Percentiles rank a stretch among this genome's conserved stretches.
phyloP scores from a whole-genome alignment of 2,888 invertebrate genomes.

The Napeogenes sylphis region DNA sequence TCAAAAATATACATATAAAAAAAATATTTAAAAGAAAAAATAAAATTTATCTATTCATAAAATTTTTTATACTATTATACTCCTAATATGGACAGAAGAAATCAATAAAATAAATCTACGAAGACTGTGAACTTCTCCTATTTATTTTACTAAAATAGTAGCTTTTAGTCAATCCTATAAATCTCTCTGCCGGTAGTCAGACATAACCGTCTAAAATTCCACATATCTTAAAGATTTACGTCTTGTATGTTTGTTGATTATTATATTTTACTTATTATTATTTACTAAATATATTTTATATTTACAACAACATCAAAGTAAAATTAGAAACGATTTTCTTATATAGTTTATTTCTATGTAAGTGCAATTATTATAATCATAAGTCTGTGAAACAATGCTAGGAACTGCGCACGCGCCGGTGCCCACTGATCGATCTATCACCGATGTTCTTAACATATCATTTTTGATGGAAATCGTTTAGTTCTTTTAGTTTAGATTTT shows the following conservation, averaged over 20 bases:
- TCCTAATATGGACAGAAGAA: too few relatives aligned
- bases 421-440: slow-evolving; percentile 37
- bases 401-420: slow-evolving; percentile 39
- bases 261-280: too few relatives aligned
- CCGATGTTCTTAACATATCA: neutral
- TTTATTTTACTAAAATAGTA: too few relatives aligned
- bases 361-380: neutral
- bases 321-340: neutral
- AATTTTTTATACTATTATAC: too few relatives aligned
- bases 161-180: slow-evolving; percentile 34
- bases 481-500: too few relatives aligned
- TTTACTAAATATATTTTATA: too few relatives aligned
- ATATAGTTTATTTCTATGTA: neutral
- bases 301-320: too few relatives aligned
- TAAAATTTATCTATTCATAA: too few relatives aligned
- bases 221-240: slow-evolving; percentile 29
- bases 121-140: too few relatives aligned
- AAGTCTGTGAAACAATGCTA: slow-evolving; percentile 38
- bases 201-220: slow-evolving; percentile 38
- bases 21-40: too few relatives aligned
- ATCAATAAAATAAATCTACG: too few relatives aligned
- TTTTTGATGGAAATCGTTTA: neutral
- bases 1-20: too few relatives aligned
- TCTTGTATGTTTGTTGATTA: neutral
- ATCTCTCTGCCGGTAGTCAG: slow-evolving; percentile 56